Percentiles rank a stretch among this genome's conserved stretches.
phyloP scores from a whole-genome alignment of 2,888 invertebrate genomes.

The Agrypnus murinus region DNA sequence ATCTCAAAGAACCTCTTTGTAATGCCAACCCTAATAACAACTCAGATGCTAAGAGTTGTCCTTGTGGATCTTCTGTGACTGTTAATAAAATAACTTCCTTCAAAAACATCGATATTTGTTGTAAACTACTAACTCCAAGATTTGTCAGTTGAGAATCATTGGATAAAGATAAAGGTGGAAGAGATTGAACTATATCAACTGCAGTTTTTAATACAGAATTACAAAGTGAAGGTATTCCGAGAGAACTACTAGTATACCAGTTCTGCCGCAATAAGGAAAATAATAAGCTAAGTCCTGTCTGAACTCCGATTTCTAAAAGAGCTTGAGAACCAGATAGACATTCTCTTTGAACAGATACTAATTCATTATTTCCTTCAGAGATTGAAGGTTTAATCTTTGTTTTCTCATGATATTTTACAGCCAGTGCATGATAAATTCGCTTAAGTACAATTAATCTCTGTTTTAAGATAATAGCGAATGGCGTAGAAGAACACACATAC shows the following conservation, averaged over 20 bases:
- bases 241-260: slow-evolving; percentile 72
- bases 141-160: slow-evolving; percentile 75
- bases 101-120: slow-evolving; percentile 74
- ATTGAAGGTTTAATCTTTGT: slow-evolving; percentile 63
- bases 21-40: slow-evolving; percentile 75
- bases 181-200: slow-evolving; percentile 72
- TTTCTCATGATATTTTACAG: slow-evolving; percentile 73
- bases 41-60: slow-evolving; percentile 71
- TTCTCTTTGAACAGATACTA: slow-evolving; percentile 54
- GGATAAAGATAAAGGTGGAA: slow-evolving; percentile 76
- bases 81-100: slow-evolving; percentile 72
- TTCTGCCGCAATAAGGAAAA: slow-evolving; percentile 77
- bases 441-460: slow-evolving; percentile 75
- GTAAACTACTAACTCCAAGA: slow-evolving; percentile 72
- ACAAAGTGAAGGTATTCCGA: slow-evolving; percentile 72
- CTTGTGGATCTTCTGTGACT: slow-evolving; percentile 72
- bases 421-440: slow-evolving; percentile 75
- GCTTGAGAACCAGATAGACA: slow-evolving; percentile 71
- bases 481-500: slow-evolving; percentile 74
- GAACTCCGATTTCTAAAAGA: slow-evolving; percentile 77
- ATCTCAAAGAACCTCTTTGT: slow-evolving; percentile 76
- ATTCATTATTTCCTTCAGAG: slow-evolving; percentile 45
- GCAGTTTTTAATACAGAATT: slow-evolving; percentile 77
- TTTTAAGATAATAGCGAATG: slow-evolving; percentile 74
- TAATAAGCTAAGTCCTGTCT: slow-evolving; percentile 76